phyloP scores from a whole-genome alignment of 2,113 vertebrate genomes.

The Guaruba guarouba region DNA sequence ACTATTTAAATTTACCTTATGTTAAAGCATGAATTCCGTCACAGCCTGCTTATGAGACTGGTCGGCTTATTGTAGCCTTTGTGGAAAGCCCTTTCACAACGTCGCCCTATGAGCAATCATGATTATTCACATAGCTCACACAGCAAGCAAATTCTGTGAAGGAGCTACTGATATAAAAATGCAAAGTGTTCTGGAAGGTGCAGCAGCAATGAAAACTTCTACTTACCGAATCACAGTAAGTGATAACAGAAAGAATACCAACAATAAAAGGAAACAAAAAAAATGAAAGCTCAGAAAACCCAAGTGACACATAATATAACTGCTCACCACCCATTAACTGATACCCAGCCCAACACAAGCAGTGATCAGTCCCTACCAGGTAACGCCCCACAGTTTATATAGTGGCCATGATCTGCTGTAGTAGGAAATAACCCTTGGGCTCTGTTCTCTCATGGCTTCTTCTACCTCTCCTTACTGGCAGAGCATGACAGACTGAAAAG shows the following conservation, averaged over 20 bases:
- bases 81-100: not conserved
- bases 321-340: not conserved
- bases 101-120: rapidly evolving
- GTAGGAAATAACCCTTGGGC: not conserved
- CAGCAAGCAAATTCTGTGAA: not conserved
- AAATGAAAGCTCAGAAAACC: not conserved
- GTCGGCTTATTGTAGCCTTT: not conserved
- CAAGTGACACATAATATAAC: not conserved
- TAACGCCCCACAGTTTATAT: not conserved
- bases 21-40: not conserved
- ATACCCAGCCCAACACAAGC: not conserved
- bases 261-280: not conserved
- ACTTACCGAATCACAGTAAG: not conserved
- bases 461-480: not conserved
- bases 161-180: not conserved
- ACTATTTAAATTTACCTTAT: not conserved
- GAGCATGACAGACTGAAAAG: not conserved
- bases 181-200: not conserved
- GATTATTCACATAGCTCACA: rapidly evolving
- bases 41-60: not conserved
- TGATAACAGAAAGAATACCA: not conserved
- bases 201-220: not conserved
- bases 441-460: not conserved
- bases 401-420: not conserved
- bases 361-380: not conserved